Evolutionary conservation across 2,113 vertebrate species (phyloP).

Genomic region (Cyprinodon tularosa): DNA sequence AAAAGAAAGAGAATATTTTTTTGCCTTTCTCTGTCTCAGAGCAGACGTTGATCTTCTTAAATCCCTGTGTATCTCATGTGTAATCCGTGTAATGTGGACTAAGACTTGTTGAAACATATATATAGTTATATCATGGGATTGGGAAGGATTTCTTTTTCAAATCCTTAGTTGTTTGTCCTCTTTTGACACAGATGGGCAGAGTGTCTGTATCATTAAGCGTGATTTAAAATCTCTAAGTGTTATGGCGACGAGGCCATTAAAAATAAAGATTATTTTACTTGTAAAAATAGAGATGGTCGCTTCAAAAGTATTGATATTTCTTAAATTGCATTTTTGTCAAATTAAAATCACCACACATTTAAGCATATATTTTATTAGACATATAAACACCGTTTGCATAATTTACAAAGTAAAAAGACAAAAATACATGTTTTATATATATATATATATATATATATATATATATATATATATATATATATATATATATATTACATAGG

Average conservation of each 20-base stretch:
- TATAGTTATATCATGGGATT: conserved; percentile 68
- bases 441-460: too few species aligned
- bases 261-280: conserved; percentile 4
- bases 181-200: conserved; percentile 11
- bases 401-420: too few species aligned
- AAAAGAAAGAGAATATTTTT: conserved; percentile 32
- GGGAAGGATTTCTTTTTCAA: conserved; percentile 55
- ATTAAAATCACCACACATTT: too few species aligned
- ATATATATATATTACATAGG: too few species aligned
- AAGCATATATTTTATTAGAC: too few species aligned
- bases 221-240: conserved; percentile 12
- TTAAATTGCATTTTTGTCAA: too few species aligned
- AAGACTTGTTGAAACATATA: conserved; percentile 78
- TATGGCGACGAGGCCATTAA: background rate
- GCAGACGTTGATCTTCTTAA: conserved; percentile 78
- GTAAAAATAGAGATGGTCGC: background rate
- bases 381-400: too few species aligned
- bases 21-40: conserved; percentile 49
- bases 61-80: conserved; percentile 80
- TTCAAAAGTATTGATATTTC: background rate
- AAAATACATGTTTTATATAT: too few species aligned
- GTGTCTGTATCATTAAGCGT: conserved; percentile 3
- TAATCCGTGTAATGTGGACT: conserved; percentile 81
- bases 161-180: conserved; percentile 62
- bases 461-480: too few species aligned